Percentiles rank a stretch among this genome's conserved stretches.
Conservation (phyloP, 1,140 invertebrate genomes). For the Myzus persicae region DNA sequence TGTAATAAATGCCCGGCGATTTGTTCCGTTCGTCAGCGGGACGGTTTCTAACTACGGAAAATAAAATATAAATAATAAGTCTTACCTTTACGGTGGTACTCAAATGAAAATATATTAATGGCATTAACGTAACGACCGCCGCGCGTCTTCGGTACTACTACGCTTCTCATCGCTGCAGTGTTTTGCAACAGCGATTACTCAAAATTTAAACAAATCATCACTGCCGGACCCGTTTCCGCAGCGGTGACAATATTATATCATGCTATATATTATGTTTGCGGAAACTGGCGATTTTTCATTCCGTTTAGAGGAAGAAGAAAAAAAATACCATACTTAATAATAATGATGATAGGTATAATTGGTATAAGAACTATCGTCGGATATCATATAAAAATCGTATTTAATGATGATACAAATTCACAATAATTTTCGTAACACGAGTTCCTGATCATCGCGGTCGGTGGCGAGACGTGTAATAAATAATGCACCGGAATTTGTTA, state of each 20-base stretch:
- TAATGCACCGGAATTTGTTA: not conserved
- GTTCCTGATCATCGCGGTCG: not conserved
- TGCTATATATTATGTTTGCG: not conserved
- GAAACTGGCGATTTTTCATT: not conserved
- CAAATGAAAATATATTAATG: slow-evolving; percentile 25
- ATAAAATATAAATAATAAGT: not conserved
- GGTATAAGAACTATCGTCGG: not conserved
- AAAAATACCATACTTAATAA: not conserved
- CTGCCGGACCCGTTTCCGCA: not conserved
- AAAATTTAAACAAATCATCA: not conserved
- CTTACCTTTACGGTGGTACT: not conserved
- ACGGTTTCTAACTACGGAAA: not conserved
- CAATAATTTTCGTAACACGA: too few species aligned
- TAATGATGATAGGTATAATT: not conserved
- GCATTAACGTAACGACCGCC: not conserved
- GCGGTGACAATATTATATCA: not conserved
- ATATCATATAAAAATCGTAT: not conserved
- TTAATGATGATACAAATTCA: not conserved
- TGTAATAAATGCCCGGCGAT: slow-evolving; percentile 18
- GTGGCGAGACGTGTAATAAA: not conserved
- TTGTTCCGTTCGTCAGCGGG: not conserved
- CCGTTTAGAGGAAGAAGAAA: not conserved
- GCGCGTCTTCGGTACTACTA: not conserved
- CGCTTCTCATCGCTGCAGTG: not conserved
- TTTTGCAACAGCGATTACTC: not conserved